Conservation (phyloP, 92 coral and sea anemone species). For the Actinernus sp. region DNA sequence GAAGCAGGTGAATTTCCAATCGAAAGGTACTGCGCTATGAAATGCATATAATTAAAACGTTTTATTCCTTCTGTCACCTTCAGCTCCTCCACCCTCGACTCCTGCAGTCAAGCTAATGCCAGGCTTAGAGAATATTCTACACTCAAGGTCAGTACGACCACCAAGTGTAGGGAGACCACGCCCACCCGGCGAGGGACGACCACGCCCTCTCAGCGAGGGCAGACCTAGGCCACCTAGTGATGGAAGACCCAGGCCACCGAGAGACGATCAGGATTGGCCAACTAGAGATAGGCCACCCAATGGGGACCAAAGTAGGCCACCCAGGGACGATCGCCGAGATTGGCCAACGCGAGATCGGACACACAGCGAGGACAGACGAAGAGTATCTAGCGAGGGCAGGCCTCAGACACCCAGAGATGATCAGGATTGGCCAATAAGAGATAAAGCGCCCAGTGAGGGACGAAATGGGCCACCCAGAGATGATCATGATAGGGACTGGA, state of each 20-base stretch:
- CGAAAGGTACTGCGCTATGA: too few species aligned
- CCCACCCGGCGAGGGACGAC: neutral
- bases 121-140: slow-evolving; percentile 19
- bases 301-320: neutral
- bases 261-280: slow-evolving; percentile 10
- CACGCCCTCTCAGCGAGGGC: slow-evolving; percentile 9
- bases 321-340: slow-evolving; percentile 3
- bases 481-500: neutral
- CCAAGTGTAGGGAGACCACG: slow-evolving; percentile 9
- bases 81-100: neutral
- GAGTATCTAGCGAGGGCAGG: neutral
- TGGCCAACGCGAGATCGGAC: slow-evolving; percentile 10
- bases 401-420: neutral
- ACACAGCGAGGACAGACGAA: neutral
- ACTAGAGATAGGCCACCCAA: slow-evolving; percentile 1
- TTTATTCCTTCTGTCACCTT: too few species aligned
- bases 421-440: neutral
- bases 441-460: neutral
- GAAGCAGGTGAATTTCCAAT: too few species aligned
- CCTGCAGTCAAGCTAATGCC: slow-evolving; percentile 5
- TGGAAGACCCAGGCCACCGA: too few species aligned
- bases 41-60: too few species aligned
- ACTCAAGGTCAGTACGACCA: slow-evolving; percentile 20
- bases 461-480: neutral
- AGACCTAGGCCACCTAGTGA: too few species aligned